Base-by-base conservation (phyloP, 1,140 invertebrate genomes). In the Ceratina calcarata region DNA sequence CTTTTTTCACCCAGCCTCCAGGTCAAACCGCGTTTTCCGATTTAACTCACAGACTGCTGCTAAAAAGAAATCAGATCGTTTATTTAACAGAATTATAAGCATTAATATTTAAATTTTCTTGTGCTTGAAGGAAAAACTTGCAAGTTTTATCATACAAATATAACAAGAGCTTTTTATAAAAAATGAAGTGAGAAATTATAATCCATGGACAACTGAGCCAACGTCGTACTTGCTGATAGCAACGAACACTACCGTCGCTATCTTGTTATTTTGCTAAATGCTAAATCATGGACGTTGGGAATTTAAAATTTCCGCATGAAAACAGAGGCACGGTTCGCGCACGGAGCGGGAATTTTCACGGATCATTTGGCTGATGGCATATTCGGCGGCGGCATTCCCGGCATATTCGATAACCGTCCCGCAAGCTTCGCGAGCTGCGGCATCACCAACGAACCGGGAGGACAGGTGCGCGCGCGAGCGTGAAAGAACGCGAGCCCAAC, bases 341-440 rank as follows among this genome's bases (percentile, higher is more conserved):
- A 86, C 79, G 69, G 81, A 73, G 18, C 84, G 87, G 78, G 83
- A 86, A 91, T 89, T 91, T 91, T 91, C 83, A 90, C 87, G 87
- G 88, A 86, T 91, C 91, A 90, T 91, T 91, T 90, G 78, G 70
- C 86, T 86, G 86, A 89, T 89, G 86, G 87, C 84, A 85, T 88
- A 90, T 88, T 88, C 88, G 88, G 67, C 62, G 58, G 65, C 64
- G 45, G 75, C 80, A 90, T 88, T 91, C 84, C 82, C 16, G 74
- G 83, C 75, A 86, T 90, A 90, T 90, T 88, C 85, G 84, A 90
- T 89, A 90, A 90, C 86, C 80, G 64, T 82, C 70, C 68, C 60
- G 78, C 68, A 58, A 78, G 80, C 58, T 53, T 12, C 16, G 57
- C 69, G 10, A 60, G 49, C 20, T 1, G 4, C 22, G 32, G 61